phyloP scores from a whole-genome alignment of 2,888 invertebrate genomes.

The Cheilosia pagana region DNA sequence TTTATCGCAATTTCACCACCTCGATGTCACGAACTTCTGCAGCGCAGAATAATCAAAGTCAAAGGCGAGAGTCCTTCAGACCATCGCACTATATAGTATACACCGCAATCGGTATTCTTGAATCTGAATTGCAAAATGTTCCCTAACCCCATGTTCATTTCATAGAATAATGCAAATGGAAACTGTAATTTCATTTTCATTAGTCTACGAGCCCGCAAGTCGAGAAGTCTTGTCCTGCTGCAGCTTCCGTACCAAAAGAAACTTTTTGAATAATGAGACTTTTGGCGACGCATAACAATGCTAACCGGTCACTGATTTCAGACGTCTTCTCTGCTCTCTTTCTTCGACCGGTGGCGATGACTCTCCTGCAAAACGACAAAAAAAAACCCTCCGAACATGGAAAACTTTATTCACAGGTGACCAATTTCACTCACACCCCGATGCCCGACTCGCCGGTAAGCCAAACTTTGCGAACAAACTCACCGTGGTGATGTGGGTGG shows the following conservation, averaged over 20 bases:
- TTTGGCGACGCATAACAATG: conserved; percentile 34
- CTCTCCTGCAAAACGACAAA: background rate
- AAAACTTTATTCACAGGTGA: conserved; percentile 67
- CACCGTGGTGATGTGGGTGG: background rate
- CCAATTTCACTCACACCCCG: conserved; percentile 31
- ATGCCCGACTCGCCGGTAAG: conserved; percentile 3
- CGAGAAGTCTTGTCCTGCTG: conserved; percentile 32
- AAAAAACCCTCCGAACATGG: conserved; percentile 4
- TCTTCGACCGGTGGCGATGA: conserved; percentile 9
- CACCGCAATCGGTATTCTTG: background rate
- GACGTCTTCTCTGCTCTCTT: conserved; percentile 3
- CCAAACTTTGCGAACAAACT: conserved; percentile 28
- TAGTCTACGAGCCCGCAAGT: conserved; percentile 58
- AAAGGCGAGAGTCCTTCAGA: conserved; percentile 7
- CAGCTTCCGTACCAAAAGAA: conserved; percentile 29
- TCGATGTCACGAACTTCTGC: conserved; percentile 7
- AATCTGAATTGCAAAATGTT: conserved; percentile 45
- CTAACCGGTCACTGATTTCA: conserved; percentile 60
- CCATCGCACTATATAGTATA: background rate
- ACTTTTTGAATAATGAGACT: conserved; percentile 58
- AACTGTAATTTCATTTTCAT: conserved; percentile 69
- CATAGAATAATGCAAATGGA: conserved; percentile 57
- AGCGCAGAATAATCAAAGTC: conserved; percentile 36
- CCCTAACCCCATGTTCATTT: conserved; percentile 46
- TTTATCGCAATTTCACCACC: background rate